phyloP scores from a whole-genome alignment of 2,113 vertebrate species.

The Ptyas mucosa region DNA sequence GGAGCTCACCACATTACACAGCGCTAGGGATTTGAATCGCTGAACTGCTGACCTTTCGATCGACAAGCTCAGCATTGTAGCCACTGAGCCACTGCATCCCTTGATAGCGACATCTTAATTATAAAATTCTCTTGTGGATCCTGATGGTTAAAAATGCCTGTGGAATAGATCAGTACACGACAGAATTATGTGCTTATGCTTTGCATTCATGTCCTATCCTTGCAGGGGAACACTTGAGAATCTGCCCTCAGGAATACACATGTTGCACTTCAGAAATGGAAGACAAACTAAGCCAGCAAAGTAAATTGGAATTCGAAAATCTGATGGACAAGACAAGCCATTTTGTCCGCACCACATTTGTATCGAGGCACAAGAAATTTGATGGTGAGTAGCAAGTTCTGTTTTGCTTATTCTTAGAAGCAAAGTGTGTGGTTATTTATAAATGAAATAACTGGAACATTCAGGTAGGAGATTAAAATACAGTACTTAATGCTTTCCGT shows the following conservation, averaged over 20 bases:
- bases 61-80: too few relatives aligned
- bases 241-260: constrained; percentile 87
- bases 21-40: too few relatives aligned
- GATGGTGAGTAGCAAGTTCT: constrained; percentile 77
- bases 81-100: too few relatives aligned
- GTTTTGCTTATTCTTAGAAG: constrained; percentile 35
- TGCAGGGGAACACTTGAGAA: constrained; percentile 85
- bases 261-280: constrained; percentile 95
- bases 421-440: neutral
- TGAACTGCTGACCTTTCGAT: too few relatives aligned
- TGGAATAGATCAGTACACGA: neutral
- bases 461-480: neutral
- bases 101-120: neutral
- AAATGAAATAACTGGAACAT: neutral
- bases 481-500: neutral
- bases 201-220: constrained; percentile 12
- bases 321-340: constrained; percentile 86
- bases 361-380: constrained; percentile 90
- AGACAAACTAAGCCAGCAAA: constrained; percentile 85
- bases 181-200: neutral
- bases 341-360: constrained; percentile 86
- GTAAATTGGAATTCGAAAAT: constrained; percentile 90
- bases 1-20: too few relatives aligned
- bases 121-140: neutral
- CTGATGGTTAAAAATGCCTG: neutral